Conservation (phyloP, 2,888 invertebrate genomes). For the Disparrhopalites patrizii region DNA sequence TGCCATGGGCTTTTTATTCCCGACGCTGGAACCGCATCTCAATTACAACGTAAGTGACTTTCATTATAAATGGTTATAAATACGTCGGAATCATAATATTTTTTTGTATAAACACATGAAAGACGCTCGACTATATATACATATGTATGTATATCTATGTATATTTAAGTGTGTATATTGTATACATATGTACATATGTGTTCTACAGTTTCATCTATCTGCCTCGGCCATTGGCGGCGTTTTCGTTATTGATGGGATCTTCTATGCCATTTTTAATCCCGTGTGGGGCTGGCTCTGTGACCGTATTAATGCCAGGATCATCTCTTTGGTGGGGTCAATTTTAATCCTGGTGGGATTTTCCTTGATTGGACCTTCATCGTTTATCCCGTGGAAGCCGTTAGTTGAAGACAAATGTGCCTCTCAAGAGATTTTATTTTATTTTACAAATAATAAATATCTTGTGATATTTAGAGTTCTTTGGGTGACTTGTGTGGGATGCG, state of each 20-base stretch:
- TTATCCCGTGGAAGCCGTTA: constrained; percentile 56
- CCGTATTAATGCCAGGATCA: constrained; percentile 63
- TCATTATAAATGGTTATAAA: too few species aligned
- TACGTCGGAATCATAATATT: too few species aligned
- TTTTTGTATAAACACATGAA: not conserved
- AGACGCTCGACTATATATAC: not conserved
- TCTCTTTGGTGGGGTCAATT: constrained; percentile 64
- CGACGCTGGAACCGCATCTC: constrained; percentile 85
- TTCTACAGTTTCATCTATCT: constrained; percentile 34
- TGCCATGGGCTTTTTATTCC: constrained; percentile 82
- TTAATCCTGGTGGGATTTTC: constrained; percentile 66
- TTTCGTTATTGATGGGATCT: constrained; percentile 78
- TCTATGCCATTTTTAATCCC: constrained; percentile 76
- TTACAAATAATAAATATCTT: too few species aligned
- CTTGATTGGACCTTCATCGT: constrained; percentile 77
- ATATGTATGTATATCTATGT: not conserved
- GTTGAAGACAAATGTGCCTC: too few species aligned
- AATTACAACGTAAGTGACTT: constrained; percentile 55
- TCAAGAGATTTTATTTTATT: too few species aligned
- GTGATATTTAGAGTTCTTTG: constrained; percentile 51
- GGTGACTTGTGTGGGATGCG: constrained; percentile 24
- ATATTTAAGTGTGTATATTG: not conserved
- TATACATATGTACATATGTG: not conserved
- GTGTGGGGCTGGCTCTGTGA: constrained; percentile 78
- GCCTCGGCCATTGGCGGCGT: constrained; percentile 52